Base-by-base conservation (phyloP, 2,888 invertebrate species). In the Diarsia mendica region DNA sequence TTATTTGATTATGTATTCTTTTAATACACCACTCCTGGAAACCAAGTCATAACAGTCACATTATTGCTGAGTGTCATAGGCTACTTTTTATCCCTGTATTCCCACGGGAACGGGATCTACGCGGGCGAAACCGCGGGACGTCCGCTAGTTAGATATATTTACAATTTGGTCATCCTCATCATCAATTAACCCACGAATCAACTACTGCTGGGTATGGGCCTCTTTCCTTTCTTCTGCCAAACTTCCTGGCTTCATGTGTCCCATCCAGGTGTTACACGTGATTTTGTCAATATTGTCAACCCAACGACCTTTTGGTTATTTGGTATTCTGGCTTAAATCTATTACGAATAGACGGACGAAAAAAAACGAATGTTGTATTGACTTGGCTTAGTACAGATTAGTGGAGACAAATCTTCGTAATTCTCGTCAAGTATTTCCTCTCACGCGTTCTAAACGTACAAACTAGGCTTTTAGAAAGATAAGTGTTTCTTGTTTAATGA, bases 401-500 rank as follows among this genome's bases (percentile, higher is more conserved):
- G 44, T 53, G 39, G 20, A 44, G 15, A n/a, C 18, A 61, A 44
- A 44, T 64, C 18, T 53, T 18, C 20, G 49, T 67, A 46, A 81
- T 74, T 76, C 61, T 63, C 8, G 18, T 39, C 33, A 61, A 82
- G 77, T 55, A 63, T 66, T 75, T 55, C 44, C 33, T 44, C 48
- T 63, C 44, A 39, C 53, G 23, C 33, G 44, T 67, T 53, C 61
- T 53, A 1, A 75, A 60, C 55, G 58, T 65, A 75, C 51, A 60
- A 65, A 75, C 58, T 39, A 18, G 64, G 39, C 48, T 77, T 79
- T 67, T 5, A 67, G 44, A 58, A 28, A 67, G 63, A 77, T 63
- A 44, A 33, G 46, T 53, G 69, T 51, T 58, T 55, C 23, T 78
- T 67, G 77, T 67, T 82, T 79, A 69, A 82, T 82, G 48, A 60